phyloP scores from a whole-genome alignment of 1,140 invertebrate genomes.

The Trialeurodes vaporariorum region DNA sequence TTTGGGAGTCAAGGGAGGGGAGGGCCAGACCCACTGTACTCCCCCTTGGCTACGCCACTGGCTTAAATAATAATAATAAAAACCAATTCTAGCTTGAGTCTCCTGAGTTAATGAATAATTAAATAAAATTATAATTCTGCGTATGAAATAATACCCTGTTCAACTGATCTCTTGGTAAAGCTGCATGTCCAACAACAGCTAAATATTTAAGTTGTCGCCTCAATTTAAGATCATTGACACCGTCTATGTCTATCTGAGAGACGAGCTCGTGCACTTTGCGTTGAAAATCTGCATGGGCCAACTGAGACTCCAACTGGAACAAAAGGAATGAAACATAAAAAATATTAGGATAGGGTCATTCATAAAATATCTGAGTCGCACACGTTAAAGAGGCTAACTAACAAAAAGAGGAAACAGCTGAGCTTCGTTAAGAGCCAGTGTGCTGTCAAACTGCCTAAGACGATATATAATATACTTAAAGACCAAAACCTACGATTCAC shows the following conservation, averaged over 20 bases:
- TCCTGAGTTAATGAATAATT: too few species aligned
- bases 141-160: too few species aligned
- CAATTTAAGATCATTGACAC: slow-evolving; percentile 52
- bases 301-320: slow-evolving; percentile 57
- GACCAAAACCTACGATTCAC: too few species aligned
- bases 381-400: neutral
- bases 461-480: too few species aligned
- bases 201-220: slow-evolving; percentile 63
- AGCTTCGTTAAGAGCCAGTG: too few species aligned
- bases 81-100: too few species aligned
- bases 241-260: slow-evolving; percentile 46
- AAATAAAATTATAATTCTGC: too few species aligned
- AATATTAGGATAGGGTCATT: neutral
- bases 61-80: too few species aligned
- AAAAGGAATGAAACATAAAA: slow-evolving; percentile 16
- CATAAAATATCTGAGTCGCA: neutral
- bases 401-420: slow-evolving; percentile 3
- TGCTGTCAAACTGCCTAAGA: too few species aligned
- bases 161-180: slow-evolving; percentile 66
- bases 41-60: too few species aligned
- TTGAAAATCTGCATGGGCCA: slow-evolving; percentile 67
- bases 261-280: slow-evolving; percentile 59
- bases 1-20: too few species aligned
- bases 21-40: too few species aligned
- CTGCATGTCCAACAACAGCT: slow-evolving; percentile 69